Conservation (phyloP, 2,888 invertebrate species). For the Philereme vetulata region DNA sequence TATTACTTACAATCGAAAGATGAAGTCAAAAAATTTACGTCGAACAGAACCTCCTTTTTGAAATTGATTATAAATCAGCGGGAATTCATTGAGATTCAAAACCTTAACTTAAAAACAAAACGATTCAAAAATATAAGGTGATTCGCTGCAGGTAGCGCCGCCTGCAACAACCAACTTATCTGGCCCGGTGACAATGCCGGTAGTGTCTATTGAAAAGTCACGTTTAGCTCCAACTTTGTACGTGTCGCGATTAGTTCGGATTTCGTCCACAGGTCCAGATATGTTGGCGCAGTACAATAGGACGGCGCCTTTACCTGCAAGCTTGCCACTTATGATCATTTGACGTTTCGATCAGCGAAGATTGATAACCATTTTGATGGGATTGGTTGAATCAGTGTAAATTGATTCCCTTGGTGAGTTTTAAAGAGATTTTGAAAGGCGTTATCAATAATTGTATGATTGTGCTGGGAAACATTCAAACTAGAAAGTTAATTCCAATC, state of each 20-base stretch:
- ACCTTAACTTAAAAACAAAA: constrained; percentile 8
- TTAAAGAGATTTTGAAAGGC: too few species aligned
- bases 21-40: background rate
- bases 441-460: too few species aligned
- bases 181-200: too few species aligned
- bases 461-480: too few species aligned
- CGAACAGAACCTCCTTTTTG: too few species aligned
- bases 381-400: constrained; percentile 5
- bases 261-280: background rate
- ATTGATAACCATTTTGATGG: constrained; percentile 17
- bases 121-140: constrained; percentile 23
- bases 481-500: too few species aligned
- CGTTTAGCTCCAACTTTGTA: too few species aligned
- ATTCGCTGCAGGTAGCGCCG: constrained; percentile 25
- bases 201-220: too few species aligned
- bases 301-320: constrained; percentile 25
- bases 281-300: constrained; percentile 20
- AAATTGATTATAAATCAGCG: too few species aligned
- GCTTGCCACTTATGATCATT: constrained; percentile 20
- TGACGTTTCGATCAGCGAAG: constrained; percentile 24
- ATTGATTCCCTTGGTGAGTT: background rate
- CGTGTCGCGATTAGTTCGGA: constrained; percentile 9
- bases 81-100: constrained; percentile 6
- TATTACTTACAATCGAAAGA: too few species aligned
- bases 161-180: too few species aligned